Base-by-base conservation (phyloP, 2,888 invertebrate genomes). In the Formica aserva region DNA sequence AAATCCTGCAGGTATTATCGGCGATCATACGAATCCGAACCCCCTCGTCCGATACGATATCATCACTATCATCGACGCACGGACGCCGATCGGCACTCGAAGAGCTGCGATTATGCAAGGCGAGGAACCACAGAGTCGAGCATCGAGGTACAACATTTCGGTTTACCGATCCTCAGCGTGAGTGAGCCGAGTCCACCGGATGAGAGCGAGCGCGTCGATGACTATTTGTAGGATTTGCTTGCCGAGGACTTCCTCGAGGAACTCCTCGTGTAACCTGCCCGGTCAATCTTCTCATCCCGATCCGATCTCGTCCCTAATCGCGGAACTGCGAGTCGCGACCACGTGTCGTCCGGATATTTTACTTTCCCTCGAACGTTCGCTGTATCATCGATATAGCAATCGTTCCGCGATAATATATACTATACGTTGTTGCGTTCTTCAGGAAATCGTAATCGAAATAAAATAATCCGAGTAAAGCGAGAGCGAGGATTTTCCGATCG, bases 161-260 rank as follows among this genome's bases (percentile, higher is more conserved):
- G 97, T 57, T 95, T 97, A 91, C 97, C 97, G 69, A 97, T 97
- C 91, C 96, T 98, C 8, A 97, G 97, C 35, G 96, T 98, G 41
- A 97, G 97, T 15, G 97, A 97, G n/a, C 97, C 97, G 0, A 97
- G 97, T 26, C 97, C 97, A 48, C 97, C 97, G 18, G 97, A 97
- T 90, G 97, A 97, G 90, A 89, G 88, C 82, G 97, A 97, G 91
- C 96, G 96, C 13, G 93, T 96, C 93, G 96, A 96, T 92, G 96
- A 96, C 94, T 96, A 96, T 92, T 96, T 96, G 96, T 96, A 96
- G 94, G 91, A 93, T 71, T 93, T 94, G 94, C 94, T 94, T 91
- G 92, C 91, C 93, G 94, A 93, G 94, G 94, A 93, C 86, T 94
- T 93, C 92, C 89, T 92, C 5, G 93, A 94, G 92, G 94, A 94